Evolutionary conservation across 37 sponge, comb jelly and placozoan genomes (phyloP).

Genomic region (Chondrosia reniformis): DNA sequence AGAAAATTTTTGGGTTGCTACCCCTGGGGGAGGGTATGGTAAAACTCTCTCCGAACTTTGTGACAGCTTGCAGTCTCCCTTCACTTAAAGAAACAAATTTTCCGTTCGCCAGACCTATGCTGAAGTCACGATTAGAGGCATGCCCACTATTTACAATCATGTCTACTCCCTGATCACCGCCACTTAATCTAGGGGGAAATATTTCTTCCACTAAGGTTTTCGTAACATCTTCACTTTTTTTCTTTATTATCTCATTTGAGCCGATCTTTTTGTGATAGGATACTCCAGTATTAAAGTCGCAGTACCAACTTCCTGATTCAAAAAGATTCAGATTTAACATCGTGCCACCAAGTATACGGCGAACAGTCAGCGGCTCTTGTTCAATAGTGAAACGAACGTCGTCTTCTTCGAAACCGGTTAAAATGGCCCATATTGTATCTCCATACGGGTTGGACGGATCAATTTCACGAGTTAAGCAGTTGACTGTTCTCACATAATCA

Average conservation of each 20-base stretch:
- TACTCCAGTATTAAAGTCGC: constrained; percentile 33
- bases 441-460: constrained; percentile 52
- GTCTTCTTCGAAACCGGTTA: constrained; percentile 48
- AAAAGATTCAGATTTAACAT: constrained; percentile 42
- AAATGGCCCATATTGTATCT: constrained; percentile 69
- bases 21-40: not conserved
- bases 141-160: constrained; percentile 69
- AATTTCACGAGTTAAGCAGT: constrained; percentile 44
- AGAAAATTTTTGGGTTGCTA: constrained; percentile 38
- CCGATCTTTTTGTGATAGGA: constrained; percentile 4
- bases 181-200: constrained; percentile 19
- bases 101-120: constrained; percentile 44
- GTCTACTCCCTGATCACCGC: constrained; percentile 40
- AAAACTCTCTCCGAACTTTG: not conserved
- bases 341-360: constrained; percentile 34
- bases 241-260: not conserved
- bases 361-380: constrained; percentile 36
- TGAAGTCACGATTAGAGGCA: constrained; percentile 58
- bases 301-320: constrained; percentile 57
- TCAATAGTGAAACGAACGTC: constrained; percentile 46
- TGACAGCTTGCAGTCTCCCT: constrained; percentile 41
- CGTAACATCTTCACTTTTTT: constrained; percentile 37
- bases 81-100: constrained; percentile 11
- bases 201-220: constrained; percentile 30
- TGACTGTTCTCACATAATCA: constrained; percentile 30